Evolutionary conservation across 2,888 invertebrate species (phyloP).

Genomic region (Eupithecia subfuscata): DNA sequence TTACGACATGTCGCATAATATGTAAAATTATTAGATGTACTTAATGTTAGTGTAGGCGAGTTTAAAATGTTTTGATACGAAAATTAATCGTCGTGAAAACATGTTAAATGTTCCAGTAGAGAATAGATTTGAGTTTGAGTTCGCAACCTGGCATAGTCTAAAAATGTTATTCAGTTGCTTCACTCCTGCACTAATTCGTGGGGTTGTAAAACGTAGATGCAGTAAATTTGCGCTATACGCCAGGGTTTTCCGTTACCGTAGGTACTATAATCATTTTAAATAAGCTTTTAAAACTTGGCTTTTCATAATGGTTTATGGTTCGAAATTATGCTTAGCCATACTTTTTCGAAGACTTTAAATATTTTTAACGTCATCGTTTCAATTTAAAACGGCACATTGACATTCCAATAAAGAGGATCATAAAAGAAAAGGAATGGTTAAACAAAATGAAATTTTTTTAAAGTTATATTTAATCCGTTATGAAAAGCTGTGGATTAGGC

Average conservation of each 20-base stretch:
- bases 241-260: conserved; percentile 15
- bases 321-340: not conserved
- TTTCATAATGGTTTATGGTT: conserved; percentile 11
- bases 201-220: conserved; percentile 24
- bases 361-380: not conserved
- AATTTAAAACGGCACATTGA: not conserved
- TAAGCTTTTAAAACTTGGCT: conserved; percentile 45
- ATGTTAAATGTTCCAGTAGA: not conserved
- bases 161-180: conserved; percentile 37
- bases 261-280: conserved; percentile 33
- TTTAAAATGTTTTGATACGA: not conserved
- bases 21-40: not conserved
- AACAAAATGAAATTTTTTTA: not conserved
- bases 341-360: not conserved
- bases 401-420: not conserved
- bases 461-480: not conserved
- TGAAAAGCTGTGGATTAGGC: conserved; percentile 29
- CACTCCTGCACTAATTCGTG: conserved; percentile 39
- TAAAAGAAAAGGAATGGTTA: not conserved
- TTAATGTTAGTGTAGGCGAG: not conserved
- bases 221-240: conserved; percentile 15
- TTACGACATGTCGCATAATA: not conserved
- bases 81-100: not conserved
- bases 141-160: conserved; percentile 28
- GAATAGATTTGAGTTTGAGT: conserved; percentile 22